These are phyloP conservation scores for Hesperophylax magnus DNA, from an alignment of 1,140 invertebrate genomes.

Conservation along the genomic window DNA sequence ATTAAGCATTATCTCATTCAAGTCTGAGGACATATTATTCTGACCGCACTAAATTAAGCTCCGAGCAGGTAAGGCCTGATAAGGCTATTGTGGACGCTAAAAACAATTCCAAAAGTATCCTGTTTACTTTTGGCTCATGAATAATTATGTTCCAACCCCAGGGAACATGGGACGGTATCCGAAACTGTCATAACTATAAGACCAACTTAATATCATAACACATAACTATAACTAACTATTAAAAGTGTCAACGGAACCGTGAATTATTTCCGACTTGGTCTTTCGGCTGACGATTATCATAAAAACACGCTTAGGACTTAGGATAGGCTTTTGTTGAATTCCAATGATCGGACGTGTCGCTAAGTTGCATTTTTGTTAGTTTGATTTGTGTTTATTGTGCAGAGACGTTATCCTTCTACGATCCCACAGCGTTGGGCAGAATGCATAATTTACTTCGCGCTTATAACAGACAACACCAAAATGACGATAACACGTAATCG, in stretches of 20 bases:
- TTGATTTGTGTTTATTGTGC: neutral
- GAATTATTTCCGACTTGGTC: conserved; percentile 51
- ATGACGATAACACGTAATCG: too few relatives aligned
- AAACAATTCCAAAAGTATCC: conserved; percentile 49
- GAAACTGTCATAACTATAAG: conserved; percentile 13
- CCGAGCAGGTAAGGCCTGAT: conserved; percentile 32
- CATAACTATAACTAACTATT: conserved; percentile 14
- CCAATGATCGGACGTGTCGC: conserved; percentile 18
- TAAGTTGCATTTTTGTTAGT: conserved; percentile 2
- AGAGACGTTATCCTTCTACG: neutral
- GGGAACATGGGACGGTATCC: conserved; percentile 22
- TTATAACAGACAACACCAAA: neutral
- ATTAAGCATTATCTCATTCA: conserved; percentile 3
- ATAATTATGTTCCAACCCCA: conserved; percentile 51
- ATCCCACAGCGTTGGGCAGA: neutral
- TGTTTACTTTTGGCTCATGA: conserved; percentile 50
- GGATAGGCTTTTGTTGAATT: conserved; percentile 20
- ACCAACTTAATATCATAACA: conserved; percentile 12
- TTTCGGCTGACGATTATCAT: conserved; percentile 50
- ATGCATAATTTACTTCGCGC: neutral
- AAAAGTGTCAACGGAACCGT: conserved; percentile 53
- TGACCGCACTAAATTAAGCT: conserved; percentile 37
- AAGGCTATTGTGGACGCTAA: conserved; percentile 40
- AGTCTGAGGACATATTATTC: conserved; percentile 8
- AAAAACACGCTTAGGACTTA: conserved; percentile 29